Percentiles rank a stretch among this genome's conserved stretches.
Evolutionary conservation across 1,140 invertebrate species (phyloP).

Genomic region (Hyles vespertilio): DNA sequence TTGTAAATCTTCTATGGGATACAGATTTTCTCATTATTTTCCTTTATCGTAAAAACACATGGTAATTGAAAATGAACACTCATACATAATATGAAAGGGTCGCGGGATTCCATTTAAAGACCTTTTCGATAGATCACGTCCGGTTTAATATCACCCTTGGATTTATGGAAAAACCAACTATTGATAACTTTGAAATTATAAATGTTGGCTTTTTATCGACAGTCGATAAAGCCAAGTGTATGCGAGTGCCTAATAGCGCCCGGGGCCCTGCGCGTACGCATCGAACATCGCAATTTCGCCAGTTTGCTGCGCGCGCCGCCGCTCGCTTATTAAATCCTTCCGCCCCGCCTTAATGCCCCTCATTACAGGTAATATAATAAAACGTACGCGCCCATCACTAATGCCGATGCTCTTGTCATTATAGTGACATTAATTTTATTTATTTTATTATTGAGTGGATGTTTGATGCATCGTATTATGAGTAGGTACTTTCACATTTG

Average conservation of each 20-base stretch:
- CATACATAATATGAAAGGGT: too few relatives aligned
- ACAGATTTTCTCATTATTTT: too few relatives aligned
- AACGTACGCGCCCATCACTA: conserved; percentile 29
- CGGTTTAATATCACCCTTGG: too few relatives aligned
- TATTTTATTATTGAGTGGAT: conserved; percentile 1
- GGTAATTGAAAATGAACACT: too few relatives aligned
- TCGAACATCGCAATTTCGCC: conserved; percentile 48
- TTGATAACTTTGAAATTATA: too few relatives aligned
- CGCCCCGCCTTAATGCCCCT: conserved; percentile 64
- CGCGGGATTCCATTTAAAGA: too few relatives aligned
- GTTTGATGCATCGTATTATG: too few relatives aligned
- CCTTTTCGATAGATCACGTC: too few relatives aligned
- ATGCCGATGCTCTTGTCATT: conserved; percentile 31
- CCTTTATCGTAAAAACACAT: too few relatives aligned
- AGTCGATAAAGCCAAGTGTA: not conserved
- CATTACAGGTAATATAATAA: conserved; percentile 69
- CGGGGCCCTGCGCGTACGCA: conserved; percentile 47
- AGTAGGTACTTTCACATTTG: too few relatives aligned
- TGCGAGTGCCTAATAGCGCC: conserved; percentile 36
- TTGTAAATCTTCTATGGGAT: too few relatives aligned
- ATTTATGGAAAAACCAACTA: too few relatives aligned
- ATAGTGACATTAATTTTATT: conserved; percentile 44
- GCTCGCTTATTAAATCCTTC: conserved; percentile 69
- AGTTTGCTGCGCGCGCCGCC: conserved; percentile 31
- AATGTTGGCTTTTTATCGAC: not conserved